Conservation (phyloP, 2,888 invertebrate genomes). For the Cheilosia pagana region DNA sequence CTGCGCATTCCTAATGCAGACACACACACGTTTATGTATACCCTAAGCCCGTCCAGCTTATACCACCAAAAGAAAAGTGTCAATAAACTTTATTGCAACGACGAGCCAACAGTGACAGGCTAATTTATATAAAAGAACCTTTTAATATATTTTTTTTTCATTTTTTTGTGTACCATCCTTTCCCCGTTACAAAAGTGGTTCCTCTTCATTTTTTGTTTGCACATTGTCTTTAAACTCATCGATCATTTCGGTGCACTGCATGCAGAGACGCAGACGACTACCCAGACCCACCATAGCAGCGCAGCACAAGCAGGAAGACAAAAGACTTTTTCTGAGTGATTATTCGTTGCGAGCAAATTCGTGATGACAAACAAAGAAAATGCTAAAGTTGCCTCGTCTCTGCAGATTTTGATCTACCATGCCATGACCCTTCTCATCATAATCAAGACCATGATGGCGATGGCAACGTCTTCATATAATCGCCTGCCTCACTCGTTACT, state of each 20-base stretch:
- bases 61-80: conserved; percentile 58
- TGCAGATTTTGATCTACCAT: conserved; percentile 16
- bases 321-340: conserved; percentile 52
- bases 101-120: conserved; percentile 60
- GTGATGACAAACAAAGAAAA: conserved; percentile 67
- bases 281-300: neutral
- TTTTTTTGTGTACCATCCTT: conserved; percentile 23
- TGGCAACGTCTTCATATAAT: neutral
- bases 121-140: conserved; percentile 59
- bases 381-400: neutral
- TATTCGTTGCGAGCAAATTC: conserved; percentile 57
- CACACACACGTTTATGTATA: conserved; percentile 39
- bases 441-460: neutral
- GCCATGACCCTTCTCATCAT: neutral
- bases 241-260: conserved; percentile 54
- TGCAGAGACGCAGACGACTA: conserved; percentile 11
- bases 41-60: conserved; percentile 2
- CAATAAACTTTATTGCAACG: conserved; percentile 65
- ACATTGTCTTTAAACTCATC: conserved; percentile 46
- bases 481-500: conserved; percentile 4
- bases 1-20: conserved; percentile 50
- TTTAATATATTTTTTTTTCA: neutral
- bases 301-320: conserved; percentile 38
- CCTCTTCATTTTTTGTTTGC: neutral
- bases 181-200: conserved; percentile 23